phyloP scores from a whole-genome alignment of 1,140 invertebrate species.

The Drosophila nigromelanica region DNA sequence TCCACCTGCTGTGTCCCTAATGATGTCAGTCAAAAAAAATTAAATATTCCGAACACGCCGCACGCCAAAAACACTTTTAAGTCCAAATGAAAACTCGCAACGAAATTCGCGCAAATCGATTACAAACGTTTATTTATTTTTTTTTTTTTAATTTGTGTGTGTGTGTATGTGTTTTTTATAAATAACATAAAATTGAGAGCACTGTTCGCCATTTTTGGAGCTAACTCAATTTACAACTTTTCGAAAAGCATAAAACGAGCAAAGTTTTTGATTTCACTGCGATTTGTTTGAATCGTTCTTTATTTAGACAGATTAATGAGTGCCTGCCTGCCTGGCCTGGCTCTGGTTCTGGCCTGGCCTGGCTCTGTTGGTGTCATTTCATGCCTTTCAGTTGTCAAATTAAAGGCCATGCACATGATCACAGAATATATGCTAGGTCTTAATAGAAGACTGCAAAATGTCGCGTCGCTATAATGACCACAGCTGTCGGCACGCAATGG shows the following conservation, averaged over 20 bases:
- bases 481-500: slow-evolving; percentile 23
- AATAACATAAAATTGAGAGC: slow-evolving; percentile 69
- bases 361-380: slow-evolving; percentile 58
- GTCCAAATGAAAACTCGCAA: slow-evolving; percentile 49
- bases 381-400: slow-evolving; percentile 79
- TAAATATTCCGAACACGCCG: slow-evolving; percentile 71
- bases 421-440: slow-evolving; percentile 3
- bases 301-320: slow-evolving; percentile 79
- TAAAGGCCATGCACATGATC: slow-evolving; percentile 56
- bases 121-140: slow-evolving; percentile 30
- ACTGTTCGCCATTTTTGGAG: slow-evolving; percentile 65
- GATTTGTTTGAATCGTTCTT: slow-evolving; percentile 56
- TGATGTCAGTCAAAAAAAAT: slow-evolving; percentile 67
- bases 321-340: slow-evolving; percentile 26
- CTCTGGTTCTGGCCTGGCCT: neutral
- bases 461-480: slow-evolving; percentile 37
- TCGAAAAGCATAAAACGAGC: slow-evolving; percentile 38
- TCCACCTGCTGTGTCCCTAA: slow-evolving; percentile 79
- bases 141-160: neutral
- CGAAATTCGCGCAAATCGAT: slow-evolving; percentile 37
- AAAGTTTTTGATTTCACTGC: slow-evolving; percentile 36
- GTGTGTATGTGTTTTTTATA: slow-evolving; percentile 4
- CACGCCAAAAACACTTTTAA: slow-evolving; percentile 57
- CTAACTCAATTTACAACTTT: slow-evolving; percentile 78
- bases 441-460: slow-evolving; percentile 15